Conservation (phyloP, 1,140 invertebrate species). For the Drosophila sulfurigaster region DNA sequence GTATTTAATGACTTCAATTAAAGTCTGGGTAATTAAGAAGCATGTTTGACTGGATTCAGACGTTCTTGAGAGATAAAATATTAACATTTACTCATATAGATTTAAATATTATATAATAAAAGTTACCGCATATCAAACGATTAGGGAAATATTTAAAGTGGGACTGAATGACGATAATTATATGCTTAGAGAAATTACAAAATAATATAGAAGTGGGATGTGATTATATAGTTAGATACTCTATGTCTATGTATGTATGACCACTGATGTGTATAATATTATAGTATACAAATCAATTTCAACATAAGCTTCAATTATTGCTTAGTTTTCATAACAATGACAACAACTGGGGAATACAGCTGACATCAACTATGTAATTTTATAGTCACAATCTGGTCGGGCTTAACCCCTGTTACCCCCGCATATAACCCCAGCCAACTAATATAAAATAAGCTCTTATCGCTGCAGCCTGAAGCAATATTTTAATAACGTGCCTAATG, state of each 20-base stretch:
- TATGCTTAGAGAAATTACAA: background rate
- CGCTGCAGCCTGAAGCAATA: slow-evolving; percentile 31
- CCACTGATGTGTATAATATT: slow-evolving; percentile 23
- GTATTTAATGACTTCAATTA: slow-evolving; percentile 26
- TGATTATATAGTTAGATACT: slow-evolving; percentile 9
- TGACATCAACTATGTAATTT: slow-evolving; percentile 69
- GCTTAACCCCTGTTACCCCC: slow-evolving; percentile 22
- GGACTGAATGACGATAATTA: background rate
- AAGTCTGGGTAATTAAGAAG: slow-evolving; percentile 12
- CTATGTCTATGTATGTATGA: slow-evolving; percentile 3
- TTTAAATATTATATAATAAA: background rate
- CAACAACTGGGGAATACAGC: slow-evolving; percentile 45
- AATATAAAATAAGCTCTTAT: slow-evolving; percentile 55
- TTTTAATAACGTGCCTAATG: slow-evolving; percentile 76
- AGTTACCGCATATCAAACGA: background rate
- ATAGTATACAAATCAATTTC: slow-evolving; percentile 19
- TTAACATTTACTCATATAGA: background rate
- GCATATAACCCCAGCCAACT: slow-evolving; percentile 47
- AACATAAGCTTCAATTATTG: slow-evolving; percentile 50
- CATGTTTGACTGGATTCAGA: background rate
- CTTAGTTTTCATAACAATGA: slow-evolving; percentile 29
- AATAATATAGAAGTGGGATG: background rate
- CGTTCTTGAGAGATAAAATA: slow-evolving; percentile 13
- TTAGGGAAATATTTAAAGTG: slow-evolving; percentile 1
- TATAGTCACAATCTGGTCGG: slow-evolving; percentile 34